Conservation (phyloP, 2,113 vertebrate species). For the Zosterops borbonicus region DNA sequence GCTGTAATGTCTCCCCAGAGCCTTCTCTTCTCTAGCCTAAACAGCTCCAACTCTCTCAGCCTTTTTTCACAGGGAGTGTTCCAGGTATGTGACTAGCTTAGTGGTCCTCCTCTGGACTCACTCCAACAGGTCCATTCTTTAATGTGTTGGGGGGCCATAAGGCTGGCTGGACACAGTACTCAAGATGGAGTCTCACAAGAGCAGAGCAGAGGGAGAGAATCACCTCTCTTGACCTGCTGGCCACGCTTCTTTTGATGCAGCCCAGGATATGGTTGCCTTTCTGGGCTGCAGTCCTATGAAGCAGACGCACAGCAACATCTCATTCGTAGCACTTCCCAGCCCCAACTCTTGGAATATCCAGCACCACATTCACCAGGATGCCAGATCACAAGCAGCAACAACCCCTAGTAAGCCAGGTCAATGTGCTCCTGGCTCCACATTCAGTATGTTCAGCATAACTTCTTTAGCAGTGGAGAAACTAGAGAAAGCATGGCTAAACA, state of each 20-base stretch:
- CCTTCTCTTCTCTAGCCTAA: not conserved
- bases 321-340: fast-evolving
- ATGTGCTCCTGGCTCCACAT: not conserved
- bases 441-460: fast-evolving
- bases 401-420: not conserved
- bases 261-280: not conserved
- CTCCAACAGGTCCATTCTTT: not conserved
- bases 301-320: fast-evolving
- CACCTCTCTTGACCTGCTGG: not conserved
- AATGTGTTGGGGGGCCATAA: fast-evolving
- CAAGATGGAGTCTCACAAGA: not conserved
- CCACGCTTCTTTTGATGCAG: not conserved
- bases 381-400: not conserved
- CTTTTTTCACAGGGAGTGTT: not conserved
- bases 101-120: not conserved
- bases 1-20: not conserved
- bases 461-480: not conserved
- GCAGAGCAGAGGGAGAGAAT: not conserved
- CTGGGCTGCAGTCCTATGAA: not conserved
- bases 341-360: not conserved
- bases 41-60: not conserved
- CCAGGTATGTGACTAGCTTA: not conserved
- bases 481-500: not conserved
- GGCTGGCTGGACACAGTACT: not conserved
- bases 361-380: not conserved